Conservation (phyloP, 2,888 invertebrate species). For the Mantis religiosa region DNA sequence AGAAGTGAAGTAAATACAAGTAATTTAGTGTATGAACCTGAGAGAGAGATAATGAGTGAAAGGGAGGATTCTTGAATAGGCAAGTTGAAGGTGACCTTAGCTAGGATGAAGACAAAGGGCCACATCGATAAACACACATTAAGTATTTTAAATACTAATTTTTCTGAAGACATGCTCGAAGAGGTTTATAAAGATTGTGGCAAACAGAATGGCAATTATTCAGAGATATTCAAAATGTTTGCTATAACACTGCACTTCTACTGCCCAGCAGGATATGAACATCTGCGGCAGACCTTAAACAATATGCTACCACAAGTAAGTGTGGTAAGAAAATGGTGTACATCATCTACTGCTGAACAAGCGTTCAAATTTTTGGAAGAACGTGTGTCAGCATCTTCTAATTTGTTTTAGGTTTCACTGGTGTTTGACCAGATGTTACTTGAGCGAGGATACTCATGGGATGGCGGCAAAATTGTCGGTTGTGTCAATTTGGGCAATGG, state of each 20-base stretch:
- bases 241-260: not conserved
- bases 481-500: not conserved
- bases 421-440: not conserved
- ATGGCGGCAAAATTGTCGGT: not conserved
- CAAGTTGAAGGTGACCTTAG: not conserved
- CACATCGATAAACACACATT: not conserved
- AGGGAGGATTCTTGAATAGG: not conserved
- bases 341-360: not conserved
- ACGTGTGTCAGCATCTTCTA: not conserved
- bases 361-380: not conserved
- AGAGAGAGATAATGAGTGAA: not conserved
- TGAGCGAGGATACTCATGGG: not conserved
- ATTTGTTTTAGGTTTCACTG: not conserved
- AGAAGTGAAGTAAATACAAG: not conserved
- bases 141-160: not conserved
- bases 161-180: not conserved
- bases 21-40: not conserved
- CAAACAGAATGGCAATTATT: not conserved
- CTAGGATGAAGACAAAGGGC: not conserved
- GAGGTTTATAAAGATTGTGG: not conserved
- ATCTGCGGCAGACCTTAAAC: not conserved
- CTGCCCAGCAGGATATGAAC: not conserved
- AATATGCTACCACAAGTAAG: not conserved
- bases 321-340: not conserved
- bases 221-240: not conserved